These are phyloP conservation scores for Silurus asotus DNA, from an alignment of 2,113 vertebrate genomes.

Conservation along the genomic window DNA sequence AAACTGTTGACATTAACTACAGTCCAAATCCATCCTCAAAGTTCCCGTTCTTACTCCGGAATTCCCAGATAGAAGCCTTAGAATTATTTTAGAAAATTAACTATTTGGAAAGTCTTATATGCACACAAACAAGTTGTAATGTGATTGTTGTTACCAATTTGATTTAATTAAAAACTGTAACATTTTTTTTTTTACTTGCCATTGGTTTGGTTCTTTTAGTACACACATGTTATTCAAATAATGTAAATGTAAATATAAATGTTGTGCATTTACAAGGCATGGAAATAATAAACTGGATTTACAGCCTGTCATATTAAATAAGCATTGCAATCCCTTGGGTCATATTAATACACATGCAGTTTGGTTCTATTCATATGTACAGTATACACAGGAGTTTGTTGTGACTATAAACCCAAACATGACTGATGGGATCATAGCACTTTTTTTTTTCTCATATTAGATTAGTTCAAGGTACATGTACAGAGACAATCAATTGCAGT, in stretches of 20 bases:
- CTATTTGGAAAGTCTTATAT: neutral
- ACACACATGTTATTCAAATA: neutral
- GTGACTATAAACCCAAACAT: neutral
- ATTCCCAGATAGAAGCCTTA: no score
- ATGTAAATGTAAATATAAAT: neutral
- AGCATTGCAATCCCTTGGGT: neutral
- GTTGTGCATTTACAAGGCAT: neutral
- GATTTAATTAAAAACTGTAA: neutral
- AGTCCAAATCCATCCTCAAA: no score
- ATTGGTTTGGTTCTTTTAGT: neutral
- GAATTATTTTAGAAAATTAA: neutral
- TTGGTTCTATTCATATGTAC: neutral
- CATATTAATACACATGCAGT: neutral
- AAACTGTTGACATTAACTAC: no score
- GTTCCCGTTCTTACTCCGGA: no score
- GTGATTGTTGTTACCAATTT: neutral
- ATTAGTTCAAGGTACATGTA: no score
- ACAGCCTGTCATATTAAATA: neutral
- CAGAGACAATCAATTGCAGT: no score
- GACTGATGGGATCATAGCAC: neutral
- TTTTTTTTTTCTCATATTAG: neutral
- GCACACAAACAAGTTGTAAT: neutral
- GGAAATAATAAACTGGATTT: neutral
- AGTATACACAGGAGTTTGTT: constrained; percentile 14
- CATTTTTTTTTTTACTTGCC: no score